Base-by-base conservation (phyloP, 2,113 vertebrate genomes). In the Pelobates fuscus region DNA sequence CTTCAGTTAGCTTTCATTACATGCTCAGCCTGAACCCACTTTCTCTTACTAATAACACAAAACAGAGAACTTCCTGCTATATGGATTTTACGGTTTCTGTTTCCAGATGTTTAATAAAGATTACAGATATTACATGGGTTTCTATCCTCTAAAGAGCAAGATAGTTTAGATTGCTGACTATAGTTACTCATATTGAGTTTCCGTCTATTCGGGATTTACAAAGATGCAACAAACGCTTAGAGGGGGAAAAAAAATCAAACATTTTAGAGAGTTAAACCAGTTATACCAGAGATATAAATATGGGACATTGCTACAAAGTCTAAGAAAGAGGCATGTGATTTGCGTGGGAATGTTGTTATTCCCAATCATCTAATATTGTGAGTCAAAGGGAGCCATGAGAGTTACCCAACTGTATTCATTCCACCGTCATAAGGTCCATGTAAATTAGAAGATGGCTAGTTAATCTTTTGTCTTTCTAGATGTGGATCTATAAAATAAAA, bases 21-120 rank as follows among this genome's bases (percentile, higher is more conserved):
- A 7, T 57, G 54, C 54, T 23, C 54, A 23, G 54, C 54, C 54
- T 57, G 54, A 57, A 20, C 54, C 54, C 20, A 24, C 21, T 2
- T 57, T 57, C 54, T 57, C 54, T 57, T 57, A 57, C 15, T 60
- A 60, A 60, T 27, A 27, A 26, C 55, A 58, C 20, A 58, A 26
- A 25, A 12, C 25, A 60, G 58, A 60, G 58, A 27, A 29, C 24
- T 27, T 27, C 25, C 58, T 60, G 58, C 23, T 27, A 60, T 60
- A 27, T 60, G 25, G 58, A 26, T 60, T 29, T 29, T 60, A 27
- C 23, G 15, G 26, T 60, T 25, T 60, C 18, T 23, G 23, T 27
- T 25, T 60, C 58, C 58, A 60, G 58, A 60, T 60, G 58, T 60
- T 26, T 60, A 60, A 60, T 60, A 27, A 21, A 60, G 26, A 60